Percentiles rank a stretch among this genome's conserved stretches.
These are phyloP conservation scores for Mimachlamys varia DNA, from an alignment of 2,888 invertebrate species.

Conservation along the genomic window DNA sequence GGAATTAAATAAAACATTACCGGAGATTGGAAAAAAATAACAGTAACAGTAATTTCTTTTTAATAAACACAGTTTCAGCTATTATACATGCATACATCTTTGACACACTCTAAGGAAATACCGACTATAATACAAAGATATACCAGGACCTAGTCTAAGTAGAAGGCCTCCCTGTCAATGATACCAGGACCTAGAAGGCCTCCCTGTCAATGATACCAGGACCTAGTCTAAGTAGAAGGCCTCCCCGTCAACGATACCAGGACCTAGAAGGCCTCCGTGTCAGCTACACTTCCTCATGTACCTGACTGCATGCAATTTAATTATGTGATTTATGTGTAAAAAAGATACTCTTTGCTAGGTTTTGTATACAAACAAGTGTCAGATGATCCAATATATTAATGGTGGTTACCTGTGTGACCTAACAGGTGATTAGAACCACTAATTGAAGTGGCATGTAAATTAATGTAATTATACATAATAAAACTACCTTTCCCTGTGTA, in stretches of 20 bases:
- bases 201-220: not conserved
- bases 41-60: no score
- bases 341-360: not conserved
- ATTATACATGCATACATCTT: not conserved
- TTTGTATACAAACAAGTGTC: not conserved
- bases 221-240: no score
- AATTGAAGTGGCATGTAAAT: conserved; percentile 36
- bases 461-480: not conserved
- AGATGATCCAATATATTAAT: not conserved
- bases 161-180: not conserved
- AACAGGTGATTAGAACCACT: conserved; percentile 25
- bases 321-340: not conserved
- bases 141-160: no score
- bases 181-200: no score
- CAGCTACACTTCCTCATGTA: not conserved
- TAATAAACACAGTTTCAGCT: not conserved
- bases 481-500: not conserved
- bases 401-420: not conserved
- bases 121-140: not conserved
- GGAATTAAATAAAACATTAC: no score
- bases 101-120: not conserved
- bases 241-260: not conserved
- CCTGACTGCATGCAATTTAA: not conserved
- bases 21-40: no score
- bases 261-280: not conserved